phyloP scores from a whole-genome alignment of 2,888 invertebrate genomes.

The Spisula solida region DNA sequence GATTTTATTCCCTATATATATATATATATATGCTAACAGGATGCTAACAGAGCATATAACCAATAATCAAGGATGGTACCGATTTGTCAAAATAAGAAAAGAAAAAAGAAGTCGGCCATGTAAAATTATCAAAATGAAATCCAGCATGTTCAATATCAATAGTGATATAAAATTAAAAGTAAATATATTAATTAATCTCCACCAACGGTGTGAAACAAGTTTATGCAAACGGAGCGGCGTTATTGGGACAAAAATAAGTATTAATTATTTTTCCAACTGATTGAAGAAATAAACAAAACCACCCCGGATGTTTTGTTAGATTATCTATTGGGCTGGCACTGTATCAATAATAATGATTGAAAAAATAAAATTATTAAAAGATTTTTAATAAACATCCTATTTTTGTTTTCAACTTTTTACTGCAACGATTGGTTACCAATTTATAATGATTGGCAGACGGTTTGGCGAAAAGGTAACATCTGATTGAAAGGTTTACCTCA shows the following conservation, averaged over 20 bases:
- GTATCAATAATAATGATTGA: neutral
- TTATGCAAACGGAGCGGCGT: neutral
- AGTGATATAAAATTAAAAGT: neutral
- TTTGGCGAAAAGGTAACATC: too few relatives aligned
- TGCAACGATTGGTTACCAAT: too few relatives aligned
- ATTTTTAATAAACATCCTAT: neutral
- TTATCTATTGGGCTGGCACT: neutral
- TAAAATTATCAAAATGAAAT: neutral
- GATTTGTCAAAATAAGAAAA: too few relatives aligned
- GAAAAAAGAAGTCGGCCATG: neutral
- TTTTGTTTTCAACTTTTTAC: neutral
- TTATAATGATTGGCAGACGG: too few relatives aligned
- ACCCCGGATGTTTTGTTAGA: neutral
- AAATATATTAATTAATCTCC: neutral
- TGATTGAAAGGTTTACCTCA: too few relatives aligned
- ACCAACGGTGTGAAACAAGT: neutral
- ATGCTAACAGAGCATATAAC: neutral
- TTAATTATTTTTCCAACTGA: neutral
- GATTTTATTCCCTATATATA: neutral
- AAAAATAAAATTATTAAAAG: neutral
- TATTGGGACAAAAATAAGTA: neutral
- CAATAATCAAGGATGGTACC: constrained; percentile 3
- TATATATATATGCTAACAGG: neutral
- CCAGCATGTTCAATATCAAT: neutral
- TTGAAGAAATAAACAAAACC: neutral